A percentile compares a stretch with the other conserved stretches of the same genome.
Evolutionary conservation across 1,140 invertebrate species (phyloP).

Genomic region (Apocrypta bakeri): DNA sequence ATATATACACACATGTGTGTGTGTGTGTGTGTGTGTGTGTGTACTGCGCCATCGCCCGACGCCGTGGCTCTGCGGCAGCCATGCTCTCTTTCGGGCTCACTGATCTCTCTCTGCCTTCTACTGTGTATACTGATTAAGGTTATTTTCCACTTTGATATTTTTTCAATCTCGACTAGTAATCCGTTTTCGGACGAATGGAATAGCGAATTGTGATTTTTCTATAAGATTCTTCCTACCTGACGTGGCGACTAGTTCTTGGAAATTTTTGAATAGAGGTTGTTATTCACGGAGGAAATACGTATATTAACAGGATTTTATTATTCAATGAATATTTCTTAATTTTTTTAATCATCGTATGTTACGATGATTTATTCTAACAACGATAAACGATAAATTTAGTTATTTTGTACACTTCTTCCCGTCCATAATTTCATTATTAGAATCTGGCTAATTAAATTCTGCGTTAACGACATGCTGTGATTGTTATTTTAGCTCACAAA

Average conservation of each 20-base stretch:
- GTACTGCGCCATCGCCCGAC: conserved; percentile 53
- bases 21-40: no score
- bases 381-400: no score
- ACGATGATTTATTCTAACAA: no score
- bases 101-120: conserved; percentile 51
- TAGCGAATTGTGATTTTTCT: no score
- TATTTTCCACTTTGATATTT: conserved; percentile 9
- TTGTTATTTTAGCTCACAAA: not conserved
- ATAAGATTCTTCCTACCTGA: no score
- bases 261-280: no score
- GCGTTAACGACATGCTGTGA: conserved; percentile 30
- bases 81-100: conserved; percentile 57
- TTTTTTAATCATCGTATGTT: no score
- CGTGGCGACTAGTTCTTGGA: no score
- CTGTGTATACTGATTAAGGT: conserved; percentile 7
- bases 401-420: not conserved
- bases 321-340: no score
- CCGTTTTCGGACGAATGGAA: not conserved
- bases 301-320: no score
- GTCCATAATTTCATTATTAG: not conserved
- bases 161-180: not conserved
- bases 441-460: conserved; percentile 29
- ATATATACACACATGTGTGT: no score
- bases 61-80: conserved; percentile 53
- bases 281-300: no score